Evolutionary conservation across 1,140 invertebrate species (phyloP), one percentile per base, ranked within the genome.

Genomic region (Mylabris phalerata): DNA sequence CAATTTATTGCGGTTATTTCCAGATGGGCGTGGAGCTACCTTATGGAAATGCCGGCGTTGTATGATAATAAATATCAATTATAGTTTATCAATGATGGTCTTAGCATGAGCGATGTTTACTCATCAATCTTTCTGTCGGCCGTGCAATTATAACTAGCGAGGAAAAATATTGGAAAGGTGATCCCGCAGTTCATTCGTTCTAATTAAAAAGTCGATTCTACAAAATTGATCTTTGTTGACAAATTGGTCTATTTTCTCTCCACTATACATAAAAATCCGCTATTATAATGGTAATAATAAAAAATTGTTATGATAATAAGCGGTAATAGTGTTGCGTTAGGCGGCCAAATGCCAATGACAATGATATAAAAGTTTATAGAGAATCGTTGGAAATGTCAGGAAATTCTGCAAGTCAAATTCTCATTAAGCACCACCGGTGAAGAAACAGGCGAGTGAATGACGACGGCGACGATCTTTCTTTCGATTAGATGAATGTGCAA

Each of bases 401-500:
- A n/a, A 42, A 58, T 51, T 58, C 56, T 58, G 56, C 48, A 58
- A 58, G 47, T 58, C 56, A 58, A 58, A 58, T 58, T 58, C 43
- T 51, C 48, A 50, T 51, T 51, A 27, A 47, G 46, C 32, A 32
- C 32, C 32, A 7, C 7, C 32, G 32, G 32, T 7, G 32, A 32
- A 5, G 32, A 7, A 4, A 32, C 7, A 32, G 32, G 7, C 32
- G 32, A 19, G 19, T 7, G 32, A 32, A 32, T 32, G 7, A 3
- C 32, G 32, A 32, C 2, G 32, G 7, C 19, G 19, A 19, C 19
- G 19, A 19, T 19, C 19, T 19, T 19, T 19, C 19, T 32, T 32
- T 32, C 32, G 32, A 32, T 32, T 32, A 32, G 32, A 32, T 32
- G 32, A 32, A 32, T 32, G 32, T 50, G 48, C 19, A 50, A 50